Conservation (phyloP, 1,140 invertebrate genomes). For the Whitmania pigra region DNA sequence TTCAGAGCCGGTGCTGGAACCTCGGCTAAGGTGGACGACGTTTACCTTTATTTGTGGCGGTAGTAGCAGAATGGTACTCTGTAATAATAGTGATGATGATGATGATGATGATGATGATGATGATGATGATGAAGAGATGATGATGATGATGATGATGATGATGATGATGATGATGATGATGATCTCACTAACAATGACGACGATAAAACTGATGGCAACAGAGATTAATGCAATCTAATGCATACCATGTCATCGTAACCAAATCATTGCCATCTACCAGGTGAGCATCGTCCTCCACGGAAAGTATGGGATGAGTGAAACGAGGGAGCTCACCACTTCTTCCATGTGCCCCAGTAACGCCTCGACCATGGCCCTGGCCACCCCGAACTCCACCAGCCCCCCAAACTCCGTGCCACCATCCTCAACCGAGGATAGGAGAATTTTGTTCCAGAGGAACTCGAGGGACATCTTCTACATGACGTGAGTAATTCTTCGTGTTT, state of each 20-base stretch:
- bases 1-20: constrained; percentile 37
- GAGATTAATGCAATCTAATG: too few relatives aligned
- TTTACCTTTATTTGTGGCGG: constrained; percentile 7
- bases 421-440: constrained; percentile 26
- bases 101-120: too few relatives aligned
- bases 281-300: constrained; percentile 42
- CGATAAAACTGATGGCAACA: too few relatives aligned
- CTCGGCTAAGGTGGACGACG: constrained; percentile 36
- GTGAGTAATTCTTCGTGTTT: constrained; percentile 30
- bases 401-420: not conserved
- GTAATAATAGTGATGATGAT: too few relatives aligned
- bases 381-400: not conserved
- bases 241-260: too few relatives aligned
- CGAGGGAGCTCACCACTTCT: constrained; percentile 36
- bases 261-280: constrained; percentile 25
- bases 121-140: too few relatives aligned
- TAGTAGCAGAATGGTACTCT: not conserved
- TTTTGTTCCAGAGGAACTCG: constrained; percentile 40
- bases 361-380: not conserved
- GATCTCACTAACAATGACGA: too few relatives aligned
- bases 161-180: too few relatives aligned
- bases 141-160: too few relatives aligned
- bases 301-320: constrained; percentile 41
- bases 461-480: constrained; percentile 38
- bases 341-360: not conserved